Evolutionary conservation across 1,140 invertebrate genomes (phyloP).

Genomic region (Brachionus koreanus): DNA sequence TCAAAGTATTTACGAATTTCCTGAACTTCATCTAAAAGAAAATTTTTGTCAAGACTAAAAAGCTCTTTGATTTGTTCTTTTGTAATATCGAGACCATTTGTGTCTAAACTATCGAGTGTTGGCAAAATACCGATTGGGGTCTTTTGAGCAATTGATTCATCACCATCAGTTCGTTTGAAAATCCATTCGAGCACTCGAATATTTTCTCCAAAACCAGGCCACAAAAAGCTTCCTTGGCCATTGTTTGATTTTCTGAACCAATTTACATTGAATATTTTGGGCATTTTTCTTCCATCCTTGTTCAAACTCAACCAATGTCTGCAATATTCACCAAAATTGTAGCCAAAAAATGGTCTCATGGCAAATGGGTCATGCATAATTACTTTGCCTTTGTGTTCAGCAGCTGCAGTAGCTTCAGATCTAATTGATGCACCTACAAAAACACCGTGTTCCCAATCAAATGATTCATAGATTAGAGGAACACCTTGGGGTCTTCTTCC

Average conservation of each 20-base stretch:
- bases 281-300: conserved; percentile 65
- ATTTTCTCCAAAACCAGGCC: conserved; percentile 98
- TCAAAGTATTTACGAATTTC: conserved; percentile 83
- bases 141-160: conserved; percentile 60
- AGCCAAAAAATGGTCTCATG: conserved; percentile 98
- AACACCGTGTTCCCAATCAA: conserved; percentile 91
- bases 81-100: conserved; percentile 66
- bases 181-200: conserved; percentile 93
- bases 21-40: conserved; percentile 82
- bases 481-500: conserved; percentile 84
- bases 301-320: conserved; percentile 87
- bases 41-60: conserved; percentile 79
- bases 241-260: conserved; percentile 82
- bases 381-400: conserved; percentile 86
- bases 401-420: conserved; percentile 96
- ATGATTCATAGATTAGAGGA: conserved; percentile 85
- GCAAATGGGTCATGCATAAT: conserved; percentile 99
- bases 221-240: conserved; percentile 68
- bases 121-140: conserved; percentile 54
- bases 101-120: conserved; percentile 64
- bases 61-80: conserved; percentile 72
- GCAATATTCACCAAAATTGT: conserved; percentile 95
- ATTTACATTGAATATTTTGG: conserved; percentile 94
- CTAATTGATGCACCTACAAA: conserved; percentile 89
- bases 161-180: conserved; percentile 70